Percentiles rank a stretch among this genome's conserved stretches.
Evolutionary conservation across 2,113 vertebrate genomes (phyloP).

Genomic region (Brachyhypopomus occidentalis): DNA sequence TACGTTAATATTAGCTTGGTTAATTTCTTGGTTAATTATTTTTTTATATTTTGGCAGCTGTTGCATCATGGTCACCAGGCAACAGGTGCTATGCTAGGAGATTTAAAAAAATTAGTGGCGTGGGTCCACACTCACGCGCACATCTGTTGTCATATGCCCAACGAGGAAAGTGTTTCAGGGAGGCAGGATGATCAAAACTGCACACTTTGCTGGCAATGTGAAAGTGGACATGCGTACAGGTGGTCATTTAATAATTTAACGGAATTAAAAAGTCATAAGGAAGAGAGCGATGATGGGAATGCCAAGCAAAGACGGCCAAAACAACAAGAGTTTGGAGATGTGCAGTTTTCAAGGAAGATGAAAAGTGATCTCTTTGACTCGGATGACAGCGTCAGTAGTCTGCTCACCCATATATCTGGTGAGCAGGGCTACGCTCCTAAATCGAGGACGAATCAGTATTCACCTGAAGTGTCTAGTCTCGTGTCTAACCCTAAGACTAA

Average conservation of each 20-base stretch:
- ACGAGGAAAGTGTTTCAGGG: background rate
- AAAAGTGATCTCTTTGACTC: background rate
- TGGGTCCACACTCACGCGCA: slow-evolving; percentile 18
- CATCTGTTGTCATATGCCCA: slow-evolving; percentile 10
- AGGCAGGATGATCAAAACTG: background rate
- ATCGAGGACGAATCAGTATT: background rate
- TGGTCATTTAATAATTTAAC: slow-evolving; percentile 5
- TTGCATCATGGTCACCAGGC: too few species aligned
- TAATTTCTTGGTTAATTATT: too few species aligned
- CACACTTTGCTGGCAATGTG: background rate
- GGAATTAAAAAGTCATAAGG: background rate
- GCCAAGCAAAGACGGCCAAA: background rate
- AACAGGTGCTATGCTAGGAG: background rate
- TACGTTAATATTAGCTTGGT: too few species aligned
- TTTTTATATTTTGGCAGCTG: too few species aligned
- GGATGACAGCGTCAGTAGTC: background rate
- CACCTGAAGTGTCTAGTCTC: background rate
- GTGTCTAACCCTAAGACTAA: background rate
- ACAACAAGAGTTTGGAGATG: background rate
- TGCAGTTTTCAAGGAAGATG: background rate
- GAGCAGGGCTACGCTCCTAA: background rate
- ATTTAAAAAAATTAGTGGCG: slow-evolving; percentile 8
- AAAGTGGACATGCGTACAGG: slow-evolving; percentile 19
- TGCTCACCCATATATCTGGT: background rate
- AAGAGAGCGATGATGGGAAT: background rate